Evolutionary conservation across 2,113 vertebrate species (phyloP), one percentile per base, ranked within the genome.

Genomic region (Nymphicus hollandicus): DNA sequence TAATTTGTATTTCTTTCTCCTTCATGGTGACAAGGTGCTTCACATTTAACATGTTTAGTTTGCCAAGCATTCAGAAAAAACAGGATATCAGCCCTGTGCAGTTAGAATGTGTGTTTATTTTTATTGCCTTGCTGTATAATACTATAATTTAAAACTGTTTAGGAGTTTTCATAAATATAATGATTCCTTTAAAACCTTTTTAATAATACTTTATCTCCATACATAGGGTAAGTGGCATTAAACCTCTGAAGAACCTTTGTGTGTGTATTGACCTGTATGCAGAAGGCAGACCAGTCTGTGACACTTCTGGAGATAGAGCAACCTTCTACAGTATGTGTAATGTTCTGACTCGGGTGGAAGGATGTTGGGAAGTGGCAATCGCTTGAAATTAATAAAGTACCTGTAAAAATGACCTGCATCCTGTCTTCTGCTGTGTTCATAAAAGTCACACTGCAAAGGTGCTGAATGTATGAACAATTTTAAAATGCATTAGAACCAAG

Each of bases 161-260:
- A 91, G 70, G 60, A 96, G 66, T 47, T 76, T 95, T 93, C 93
- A 23, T 95, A 85, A 82, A 82, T 22, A 2, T 61, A 52, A 22
- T 13, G 29, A 65, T 72, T 85, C 56, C 65, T 89, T 84, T 89
- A 89, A 78, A 93, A 80, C 44, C 27, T 78, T 87, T 79, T 97
- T 98, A 97, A 97, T 96, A 53, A 95, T 91, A 66, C 91, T 97
- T 97, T 97, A 97, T 96, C 95, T 98, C 96, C 95, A 14, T 91
- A 58, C 95, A 27, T 98, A 98, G 98, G 98, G 96, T 98, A 95
- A 98, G 98, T 98, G 98, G 86, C 97, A 96, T 69, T 97, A 95
- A 94, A 97, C 80, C 71, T 95, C 95, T 87, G 98, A 97, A 96
- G 98, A 98, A 78, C 68, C 68, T 97, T 96, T 93, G 11, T 93